Conservation (phyloP, 2,888 invertebrate genomes). For the Xylota sylvarum region DNA sequence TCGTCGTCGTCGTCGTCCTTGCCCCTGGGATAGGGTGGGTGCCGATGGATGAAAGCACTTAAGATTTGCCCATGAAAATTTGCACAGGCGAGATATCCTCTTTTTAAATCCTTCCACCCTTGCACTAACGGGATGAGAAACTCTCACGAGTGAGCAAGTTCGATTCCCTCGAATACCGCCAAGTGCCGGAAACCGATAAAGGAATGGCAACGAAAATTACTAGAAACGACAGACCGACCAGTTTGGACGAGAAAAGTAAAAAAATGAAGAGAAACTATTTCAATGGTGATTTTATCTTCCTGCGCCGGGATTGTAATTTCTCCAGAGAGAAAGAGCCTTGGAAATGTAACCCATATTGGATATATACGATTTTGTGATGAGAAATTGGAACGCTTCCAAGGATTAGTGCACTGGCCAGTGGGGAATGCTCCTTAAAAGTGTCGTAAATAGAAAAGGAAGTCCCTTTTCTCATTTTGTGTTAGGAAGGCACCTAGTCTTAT, state of each 20-base stretch:
- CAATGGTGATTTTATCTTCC: slow-evolving; percentile 72
- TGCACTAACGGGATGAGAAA: slow-evolving; percentile 10
- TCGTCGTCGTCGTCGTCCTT: no score
- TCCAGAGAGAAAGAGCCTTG: slow-evolving; percentile 69
- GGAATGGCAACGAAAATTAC: slow-evolving; percentile 56
- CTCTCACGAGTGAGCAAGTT: slow-evolving; percentile 53
- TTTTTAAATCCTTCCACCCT: slow-evolving; percentile 21
- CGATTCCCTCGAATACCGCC: slow-evolving; percentile 65
- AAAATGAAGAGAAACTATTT: slow-evolving; percentile 42
- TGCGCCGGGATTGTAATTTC: slow-evolving; percentile 66
- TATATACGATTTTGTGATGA: slow-evolving; percentile 62
- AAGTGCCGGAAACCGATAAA: slow-evolving; percentile 69
- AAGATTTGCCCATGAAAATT: slow-evolving; percentile 65
- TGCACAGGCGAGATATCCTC: slow-evolving; percentile 49
- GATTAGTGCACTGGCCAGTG: slow-evolving; percentile 60
- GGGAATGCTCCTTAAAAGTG: slow-evolving; percentile 61
- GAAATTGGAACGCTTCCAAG: slow-evolving; percentile 71
- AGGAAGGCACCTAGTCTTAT: neutral
- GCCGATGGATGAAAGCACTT: slow-evolving; percentile 59
- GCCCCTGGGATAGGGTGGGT: slow-evolving; percentile 27
- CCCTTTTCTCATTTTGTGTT: slow-evolving; percentile 24
- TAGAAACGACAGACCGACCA: slow-evolving; percentile 6
- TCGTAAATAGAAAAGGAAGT: slow-evolving; percentile 65
- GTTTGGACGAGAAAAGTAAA: neutral
- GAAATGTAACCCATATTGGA: slow-evolving; percentile 65